These are phyloP conservation scores for Prosapia bicincta DNA, from an alignment of 2,888 invertebrate genomes.

Conservation along the genomic window DNA sequence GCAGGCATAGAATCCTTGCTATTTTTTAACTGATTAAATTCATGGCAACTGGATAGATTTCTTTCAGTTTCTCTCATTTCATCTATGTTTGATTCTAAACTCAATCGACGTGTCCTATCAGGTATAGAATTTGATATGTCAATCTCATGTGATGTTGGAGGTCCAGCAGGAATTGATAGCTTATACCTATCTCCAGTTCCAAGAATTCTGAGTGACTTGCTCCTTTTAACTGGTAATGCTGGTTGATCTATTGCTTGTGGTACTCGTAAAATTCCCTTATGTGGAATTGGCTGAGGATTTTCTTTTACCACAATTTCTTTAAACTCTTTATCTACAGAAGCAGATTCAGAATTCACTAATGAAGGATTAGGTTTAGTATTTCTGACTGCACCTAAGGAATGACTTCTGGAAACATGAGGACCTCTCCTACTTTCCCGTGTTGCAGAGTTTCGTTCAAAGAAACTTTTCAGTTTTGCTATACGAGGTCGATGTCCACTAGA, in stretches of 20 bases:
- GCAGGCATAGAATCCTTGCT: background rate
- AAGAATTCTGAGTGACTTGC: constrained; percentile 46
- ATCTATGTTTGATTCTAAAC: constrained; percentile 37
- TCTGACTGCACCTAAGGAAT: constrained; percentile 39
- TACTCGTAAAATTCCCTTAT: constrained; percentile 36
- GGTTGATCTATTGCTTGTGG: constrained; percentile 37
- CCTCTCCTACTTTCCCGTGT: constrained; percentile 23
- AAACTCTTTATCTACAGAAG: background rate
- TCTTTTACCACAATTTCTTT: constrained; percentile 3
- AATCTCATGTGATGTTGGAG: constrained; percentile 21
- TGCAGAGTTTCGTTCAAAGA: constrained; percentile 42
- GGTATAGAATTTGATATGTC: constrained; percentile 12
- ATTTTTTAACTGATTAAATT: background rate
- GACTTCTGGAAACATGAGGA: constrained; percentile 37
- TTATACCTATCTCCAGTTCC: constrained; percentile 40
- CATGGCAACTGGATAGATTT: background rate
- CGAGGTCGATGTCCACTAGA: constrained; percentile 30
- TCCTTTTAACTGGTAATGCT: constrained; percentile 44
- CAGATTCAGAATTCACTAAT: background rate
- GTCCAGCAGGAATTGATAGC: constrained; percentile 34
- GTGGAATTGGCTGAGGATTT: constrained; percentile 34
- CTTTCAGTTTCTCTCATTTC: constrained; percentile 25
- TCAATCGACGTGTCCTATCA: constrained; percentile 23
- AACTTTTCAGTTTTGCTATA: constrained; percentile 44
- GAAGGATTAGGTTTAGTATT: background rate